These are phyloP conservation scores for Thunnus albacares DNA, from an alignment of 2,797 vertebrate species.

Conservation along the genomic window DNA sequence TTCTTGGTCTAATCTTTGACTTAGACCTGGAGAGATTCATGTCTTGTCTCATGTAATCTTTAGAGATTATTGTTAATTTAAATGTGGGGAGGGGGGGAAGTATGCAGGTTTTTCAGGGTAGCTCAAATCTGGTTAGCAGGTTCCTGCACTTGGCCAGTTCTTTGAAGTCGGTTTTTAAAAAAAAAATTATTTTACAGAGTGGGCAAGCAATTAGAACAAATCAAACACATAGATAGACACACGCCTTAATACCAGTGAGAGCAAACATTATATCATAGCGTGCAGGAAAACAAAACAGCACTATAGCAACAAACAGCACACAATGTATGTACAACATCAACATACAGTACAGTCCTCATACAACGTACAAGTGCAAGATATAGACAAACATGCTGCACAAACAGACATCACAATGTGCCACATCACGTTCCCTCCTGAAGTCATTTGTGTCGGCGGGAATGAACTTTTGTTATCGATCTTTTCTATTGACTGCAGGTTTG, in stretches of 20 bases:
- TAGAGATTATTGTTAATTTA: too few species aligned
- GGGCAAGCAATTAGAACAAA: neutral
- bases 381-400: neutral
- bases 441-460: neutral
- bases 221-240: too few species aligned
- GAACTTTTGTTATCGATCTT: neutral
- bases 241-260: neutral
- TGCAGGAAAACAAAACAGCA: neutral
- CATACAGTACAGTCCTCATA: neutral
- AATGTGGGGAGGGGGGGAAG: too few species aligned
- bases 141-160: too few species aligned
- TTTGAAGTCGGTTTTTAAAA: too few species aligned
- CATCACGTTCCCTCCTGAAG: too few species aligned
- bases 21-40: too few species aligned
- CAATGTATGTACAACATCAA: neutral
- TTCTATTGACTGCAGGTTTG: constrained; percentile 7
- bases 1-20: too few species aligned
- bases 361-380: neutral
- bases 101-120: too few species aligned
- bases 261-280: neutral
- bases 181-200: too few species aligned
- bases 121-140: too few species aligned
- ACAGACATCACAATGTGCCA: neutral
- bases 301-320: neutral
- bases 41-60: too few species aligned